Base-by-base conservation (phyloP, 1,140 invertebrate species). In the Sminthurides bifidus region DNA sequence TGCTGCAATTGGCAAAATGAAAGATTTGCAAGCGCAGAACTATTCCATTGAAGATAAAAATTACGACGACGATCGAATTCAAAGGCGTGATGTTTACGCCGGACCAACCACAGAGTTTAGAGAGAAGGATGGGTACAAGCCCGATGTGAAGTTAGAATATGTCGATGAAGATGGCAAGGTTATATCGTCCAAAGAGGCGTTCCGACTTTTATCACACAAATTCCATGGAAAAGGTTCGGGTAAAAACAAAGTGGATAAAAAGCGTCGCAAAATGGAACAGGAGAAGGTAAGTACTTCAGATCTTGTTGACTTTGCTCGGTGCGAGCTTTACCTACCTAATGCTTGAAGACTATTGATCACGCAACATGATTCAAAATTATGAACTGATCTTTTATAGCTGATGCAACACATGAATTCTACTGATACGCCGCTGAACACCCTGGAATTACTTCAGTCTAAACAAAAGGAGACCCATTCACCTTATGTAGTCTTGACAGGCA, bases 201-300 rank as follows among this genome's bases (percentile, higher is more conserved):
- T 98, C 72, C 78, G 85, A 64, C 88, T 90, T 75, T 73, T 95
- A 15, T 93, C 89, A 17, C 93, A 98, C 70, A 94, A 96, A 73
- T 99, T 99, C 72, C 96, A 99, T 75, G 96, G 96, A 21, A 98
- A 98, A 77, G 93, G 92, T 17, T 92, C 93, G 8, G 94, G 95
- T 43, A 98, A 98, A 71, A 98, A 96, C 75, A 98, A 99, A 74
- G 81, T 83, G 37, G 96, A 98, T 70, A 99, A 98, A 72, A 78
- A 94, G 67, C 82, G 91, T 72, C 94, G 95, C 70, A 97, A 98
- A 73, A 75, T 81, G 54, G 85, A 94, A 67, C 92, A 97, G 72
- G 90, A 94, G 72, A 84, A 85, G 70, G 84, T 87, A 69, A 72
- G 74, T 73, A 37, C 49, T 10, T 26, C 45, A 27, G 2, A 31